phyloP scores from a whole-genome alignment of 2,888 invertebrate species.

The Callyntrura sp. region DNA sequence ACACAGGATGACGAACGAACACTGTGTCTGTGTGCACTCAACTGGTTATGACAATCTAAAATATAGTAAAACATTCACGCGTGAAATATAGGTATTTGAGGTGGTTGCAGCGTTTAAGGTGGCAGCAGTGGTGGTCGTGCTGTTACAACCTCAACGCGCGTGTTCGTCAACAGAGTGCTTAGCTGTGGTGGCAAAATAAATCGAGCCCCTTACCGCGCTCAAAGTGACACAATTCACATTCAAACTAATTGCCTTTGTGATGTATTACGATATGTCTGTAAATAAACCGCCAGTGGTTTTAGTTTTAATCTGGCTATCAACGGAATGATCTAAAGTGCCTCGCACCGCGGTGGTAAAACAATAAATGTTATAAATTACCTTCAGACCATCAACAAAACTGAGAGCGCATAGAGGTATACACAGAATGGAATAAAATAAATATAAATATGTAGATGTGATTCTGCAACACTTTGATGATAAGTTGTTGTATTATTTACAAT shows the following conservation, averaged over 20 bases:
- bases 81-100: neutral
- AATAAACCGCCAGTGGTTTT: slow-evolving; percentile 18
- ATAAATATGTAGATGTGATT: slow-evolving; percentile 28
- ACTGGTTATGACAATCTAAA: slow-evolving; percentile 23
- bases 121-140: neutral
- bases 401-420: neutral
- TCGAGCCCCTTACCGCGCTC: slow-evolving; percentile 23
- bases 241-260: slow-evolving; percentile 68
- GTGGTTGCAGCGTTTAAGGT: neutral
- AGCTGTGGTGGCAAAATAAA: slow-evolving; percentile 37
- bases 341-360: slow-evolving; percentile 66
- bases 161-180: neutral
- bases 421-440: slow-evolving; percentile 3
- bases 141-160: too few species aligned
- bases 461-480: slow-evolving; percentile 32
- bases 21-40: slow-evolving; percentile 36
- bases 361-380: slow-evolving; percentile 65
- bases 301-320: slow-evolving; percentile 60
- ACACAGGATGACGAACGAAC: neutral
- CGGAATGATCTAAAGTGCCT: slow-evolving; percentile 54
- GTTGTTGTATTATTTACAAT: neutral
- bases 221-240: slow-evolving; percentile 73
- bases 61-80: neutral
- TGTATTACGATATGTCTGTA: slow-evolving; percentile 62
- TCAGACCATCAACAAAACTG: neutral